Conservation (phyloP, 2,888 invertebrate species). For the Hemicrepidius hirtus region DNA sequence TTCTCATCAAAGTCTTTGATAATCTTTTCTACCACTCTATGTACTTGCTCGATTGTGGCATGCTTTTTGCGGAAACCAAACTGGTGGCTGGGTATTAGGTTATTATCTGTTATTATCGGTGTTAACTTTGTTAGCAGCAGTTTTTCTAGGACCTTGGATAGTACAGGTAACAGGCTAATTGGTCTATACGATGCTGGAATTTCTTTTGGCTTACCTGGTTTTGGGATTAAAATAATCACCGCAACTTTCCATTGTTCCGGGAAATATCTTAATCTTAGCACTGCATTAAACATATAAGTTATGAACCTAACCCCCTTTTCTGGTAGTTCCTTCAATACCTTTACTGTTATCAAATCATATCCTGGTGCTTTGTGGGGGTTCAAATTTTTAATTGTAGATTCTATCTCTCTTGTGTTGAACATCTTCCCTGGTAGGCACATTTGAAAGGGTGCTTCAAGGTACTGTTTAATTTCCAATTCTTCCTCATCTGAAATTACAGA, state of each 20-base stretch:
- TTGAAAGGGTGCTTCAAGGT: constrained; percentile 26
- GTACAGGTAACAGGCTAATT: constrained; percentile 6
- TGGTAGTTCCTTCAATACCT: constrained; percentile 20
- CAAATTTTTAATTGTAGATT: constrained; percentile 9
- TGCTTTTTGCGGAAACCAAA: constrained; percentile 24
- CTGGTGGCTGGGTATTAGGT: constrained; percentile 5
- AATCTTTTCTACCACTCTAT: not conserved
- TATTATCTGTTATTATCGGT: not conserved
- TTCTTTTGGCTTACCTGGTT: not conserved
- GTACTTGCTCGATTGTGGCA: constrained; percentile 8
- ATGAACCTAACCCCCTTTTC: constrained; percentile 2
- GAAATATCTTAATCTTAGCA: constrained; percentile 12
- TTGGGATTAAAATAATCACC: not conserved
- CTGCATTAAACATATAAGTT: constrained; percentile 13
- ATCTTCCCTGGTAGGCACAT: constrained; percentile 11
- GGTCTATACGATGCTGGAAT: constrained; percentile 1
- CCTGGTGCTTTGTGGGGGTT: constrained; percentile 19
- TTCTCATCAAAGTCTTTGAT: not conserved
- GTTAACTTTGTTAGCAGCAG: not conserved
- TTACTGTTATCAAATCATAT: too few relatives aligned
- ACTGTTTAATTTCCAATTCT: constrained; percentile 15
- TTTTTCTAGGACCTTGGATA: constrained; percentile 24
- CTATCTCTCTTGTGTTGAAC: not conserved
- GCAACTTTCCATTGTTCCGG: not conserved
- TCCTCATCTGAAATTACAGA: not conserved